A percentile compares a stretch with the other conserved stretches of the same genome.
These are phyloP conservation scores for Drosophila trichaetosa DNA, from an alignment of 2,888 invertebrate genomes.

Conservation along the genomic window DNA sequence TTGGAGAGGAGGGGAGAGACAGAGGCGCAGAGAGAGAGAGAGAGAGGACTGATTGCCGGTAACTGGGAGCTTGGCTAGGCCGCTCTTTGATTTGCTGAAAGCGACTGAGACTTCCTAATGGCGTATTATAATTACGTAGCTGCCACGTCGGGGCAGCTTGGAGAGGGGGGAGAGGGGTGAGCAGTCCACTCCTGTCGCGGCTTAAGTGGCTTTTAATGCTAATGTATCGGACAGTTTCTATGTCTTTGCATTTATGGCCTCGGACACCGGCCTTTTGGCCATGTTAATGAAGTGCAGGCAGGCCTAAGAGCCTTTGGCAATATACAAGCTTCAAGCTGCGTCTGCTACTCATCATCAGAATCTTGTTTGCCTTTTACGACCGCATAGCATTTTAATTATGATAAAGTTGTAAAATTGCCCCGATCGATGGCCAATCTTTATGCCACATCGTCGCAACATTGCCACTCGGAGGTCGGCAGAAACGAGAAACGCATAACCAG, in stretches of 20 bases:
- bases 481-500: not conserved
- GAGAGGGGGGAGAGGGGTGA: not conserved
- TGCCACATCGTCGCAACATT: not conserved
- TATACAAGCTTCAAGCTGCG: constrained; percentile 14
- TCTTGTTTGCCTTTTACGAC: constrained; percentile 42
- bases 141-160: not conserved
- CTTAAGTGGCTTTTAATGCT: constrained; percentile 81
- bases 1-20: not conserved
- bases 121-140: constrained; percentile 80
- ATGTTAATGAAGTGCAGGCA: constrained; percentile 71
- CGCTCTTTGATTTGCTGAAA: constrained; percentile 74
- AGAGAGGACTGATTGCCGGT: constrained; percentile 10
- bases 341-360: constrained; percentile 37
- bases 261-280: constrained; percentile 41
- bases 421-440: constrained; percentile 42
- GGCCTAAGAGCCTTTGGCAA: constrained; percentile 50
- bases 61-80: constrained; percentile 35
- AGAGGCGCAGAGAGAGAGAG: not conserved
- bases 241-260: constrained; percentile 37
- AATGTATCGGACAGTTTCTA: constrained; percentile 66
- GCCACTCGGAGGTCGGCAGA: not conserved
- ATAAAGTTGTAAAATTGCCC: constrained; percentile 79
- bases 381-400: constrained; percentile 56
- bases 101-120: constrained; percentile 71
- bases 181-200: constrained; percentile 56